Evolutionary conservation across 2,113 vertebrate genomes (phyloP).

Genomic region (Apteryx mantelli): DNA sequence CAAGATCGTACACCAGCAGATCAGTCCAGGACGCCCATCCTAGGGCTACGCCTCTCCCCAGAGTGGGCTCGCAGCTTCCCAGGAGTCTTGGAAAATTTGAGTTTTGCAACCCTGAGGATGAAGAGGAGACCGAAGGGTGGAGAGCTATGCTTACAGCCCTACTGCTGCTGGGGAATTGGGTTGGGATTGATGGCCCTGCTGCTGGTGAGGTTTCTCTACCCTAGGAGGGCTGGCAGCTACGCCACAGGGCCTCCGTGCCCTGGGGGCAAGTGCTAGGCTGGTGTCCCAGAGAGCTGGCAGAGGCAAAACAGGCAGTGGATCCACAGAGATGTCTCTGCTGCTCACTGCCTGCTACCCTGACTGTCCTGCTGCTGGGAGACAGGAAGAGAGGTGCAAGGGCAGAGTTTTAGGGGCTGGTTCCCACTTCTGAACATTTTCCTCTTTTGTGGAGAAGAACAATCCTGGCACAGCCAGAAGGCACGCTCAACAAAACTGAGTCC

Average conservation of each 20-base stretch:
- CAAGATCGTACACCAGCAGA: not conserved
- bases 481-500: not conserved
- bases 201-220: not conserved
- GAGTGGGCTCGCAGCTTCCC: not conserved
- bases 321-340: not conserved
- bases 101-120: not conserved
- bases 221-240: not conserved
- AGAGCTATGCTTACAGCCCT: not conserved
- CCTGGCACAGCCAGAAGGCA: not conserved
- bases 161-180: not conserved
- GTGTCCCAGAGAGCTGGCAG: not conserved
- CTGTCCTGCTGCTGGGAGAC: not conserved
- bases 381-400: not conserved
- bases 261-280: not conserved
- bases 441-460: not conserved
- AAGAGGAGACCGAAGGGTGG: not conserved
- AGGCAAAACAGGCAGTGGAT: not conserved
- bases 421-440: not conserved
- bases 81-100: not conserved
- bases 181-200: not conserved
- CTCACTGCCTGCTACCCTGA: not conserved
- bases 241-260: not conserved
- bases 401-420: not conserved
- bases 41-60: not conserved
- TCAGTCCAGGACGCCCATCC: not conserved